Percentiles rank a stretch among this genome's conserved stretches.
Evolutionary conservation across 1,140 invertebrate species (phyloP).

Genomic region (Proales similis): DNA sequence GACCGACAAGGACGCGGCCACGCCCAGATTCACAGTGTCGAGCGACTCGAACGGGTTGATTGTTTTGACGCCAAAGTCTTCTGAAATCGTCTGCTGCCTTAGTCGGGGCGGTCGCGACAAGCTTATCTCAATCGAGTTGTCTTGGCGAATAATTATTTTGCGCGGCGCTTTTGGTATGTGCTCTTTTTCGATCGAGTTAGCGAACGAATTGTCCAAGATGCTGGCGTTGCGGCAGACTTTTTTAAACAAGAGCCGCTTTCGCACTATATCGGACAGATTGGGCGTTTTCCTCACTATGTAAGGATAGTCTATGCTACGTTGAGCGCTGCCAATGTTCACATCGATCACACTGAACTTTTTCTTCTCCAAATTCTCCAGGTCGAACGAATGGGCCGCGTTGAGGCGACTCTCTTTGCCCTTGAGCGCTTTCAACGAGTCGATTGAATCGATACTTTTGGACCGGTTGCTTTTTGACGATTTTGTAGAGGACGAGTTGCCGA

Average conservation of each 20-base stretch:
- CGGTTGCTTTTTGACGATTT: conserved; percentile 21
- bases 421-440: conserved; percentile 14
- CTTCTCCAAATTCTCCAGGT: conserved; percentile 15
- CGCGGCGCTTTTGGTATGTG: conserved; percentile 27
- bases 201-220: conserved; percentile 13
- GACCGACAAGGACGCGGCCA: too few species aligned
- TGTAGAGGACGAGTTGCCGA: too few species aligned
- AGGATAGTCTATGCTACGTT: conserved; percentile 31
- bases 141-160: conserved; percentile 35
- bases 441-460: conserved; percentile 17
- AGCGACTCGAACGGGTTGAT: not conserved
- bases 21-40: not conserved
- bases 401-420: not conserved
- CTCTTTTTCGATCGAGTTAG: conserved; percentile 17
- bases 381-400: conserved; percentile 24
- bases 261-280: conserved; percentile 31
- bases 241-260: conserved; percentile 26
- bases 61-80: conserved; percentile 12
- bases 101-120: conserved; percentile 2
- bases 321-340: conserved; percentile 9
- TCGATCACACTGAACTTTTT: conserved; percentile 4
- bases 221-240: conserved; percentile 16
- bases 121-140: conserved; percentile 34
- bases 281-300: conserved; percentile 33
- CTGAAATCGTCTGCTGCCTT: conserved; percentile 23